phyloP scores from a whole-genome alignment of 2,113 vertebrate species.

The Fregetta grallaria region DNA sequence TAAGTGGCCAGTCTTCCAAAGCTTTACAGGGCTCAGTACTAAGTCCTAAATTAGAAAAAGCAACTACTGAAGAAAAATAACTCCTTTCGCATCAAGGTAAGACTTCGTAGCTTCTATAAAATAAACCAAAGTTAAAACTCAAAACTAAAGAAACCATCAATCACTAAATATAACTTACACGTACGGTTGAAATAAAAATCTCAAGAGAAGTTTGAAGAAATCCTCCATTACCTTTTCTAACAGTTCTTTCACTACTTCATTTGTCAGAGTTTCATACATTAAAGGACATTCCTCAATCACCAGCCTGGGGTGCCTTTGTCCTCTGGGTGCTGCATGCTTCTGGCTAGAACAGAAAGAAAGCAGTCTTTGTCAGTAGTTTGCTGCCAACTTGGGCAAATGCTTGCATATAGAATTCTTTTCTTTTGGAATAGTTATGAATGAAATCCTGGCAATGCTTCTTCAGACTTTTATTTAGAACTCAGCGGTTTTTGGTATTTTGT shows the following conservation, averaged over 20 bases:
- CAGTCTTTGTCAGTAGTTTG: constrained; percentile 23
- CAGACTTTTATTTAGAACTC: neutral
- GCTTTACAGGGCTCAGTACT: neutral
- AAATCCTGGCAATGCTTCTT: neutral
- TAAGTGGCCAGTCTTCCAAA: neutral
- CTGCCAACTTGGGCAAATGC: neutral
- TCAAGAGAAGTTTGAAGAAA: neutral
- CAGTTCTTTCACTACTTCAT: constrained; percentile 83
- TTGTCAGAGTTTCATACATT: constrained; percentile 82
- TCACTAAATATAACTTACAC: accelerated
- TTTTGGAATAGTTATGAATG: neutral
- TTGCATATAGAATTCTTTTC: neutral
- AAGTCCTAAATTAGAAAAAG: neutral
- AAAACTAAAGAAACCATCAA: neutral
- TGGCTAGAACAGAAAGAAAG: constrained; percentile 72
- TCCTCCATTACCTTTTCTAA: constrained; percentile 84
- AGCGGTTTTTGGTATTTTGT: neutral
- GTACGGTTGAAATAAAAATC: neutral
- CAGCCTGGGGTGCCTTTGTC: constrained; percentile 82
- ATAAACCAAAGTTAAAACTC: neutral
- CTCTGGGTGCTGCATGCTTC: constrained; percentile 77
- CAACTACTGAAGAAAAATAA: neutral
- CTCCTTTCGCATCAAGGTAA: neutral
- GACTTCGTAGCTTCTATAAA: neutral
- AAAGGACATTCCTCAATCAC: constrained; percentile 93